phyloP scores from a whole-genome alignment of 2,797 vertebrate genomes.

The Poecilia gillii region DNA sequence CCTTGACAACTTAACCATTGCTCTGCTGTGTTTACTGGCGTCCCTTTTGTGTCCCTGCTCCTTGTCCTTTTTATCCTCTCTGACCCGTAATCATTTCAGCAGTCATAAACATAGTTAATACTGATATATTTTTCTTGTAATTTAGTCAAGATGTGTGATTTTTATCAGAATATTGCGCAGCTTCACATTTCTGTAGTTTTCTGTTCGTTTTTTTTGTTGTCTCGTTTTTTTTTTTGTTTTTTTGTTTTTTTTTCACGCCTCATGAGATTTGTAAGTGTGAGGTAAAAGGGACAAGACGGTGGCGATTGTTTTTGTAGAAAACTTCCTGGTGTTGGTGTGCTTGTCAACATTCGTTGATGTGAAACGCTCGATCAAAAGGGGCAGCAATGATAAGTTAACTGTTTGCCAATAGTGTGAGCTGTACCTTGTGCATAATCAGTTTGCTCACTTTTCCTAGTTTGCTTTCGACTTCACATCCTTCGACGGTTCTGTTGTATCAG shows the following conservation, averaged over 20 bases:
- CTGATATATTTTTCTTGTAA: conserved; percentile 48
- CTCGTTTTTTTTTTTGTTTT: neutral
- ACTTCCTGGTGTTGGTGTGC: conserved; percentile 74
- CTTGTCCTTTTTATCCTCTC: conserved; percentile 45
- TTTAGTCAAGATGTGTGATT: conserved; percentile 56
- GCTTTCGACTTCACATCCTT: conserved; percentile 75
- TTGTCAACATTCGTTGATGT: conserved; percentile 80
- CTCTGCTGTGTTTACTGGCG: conserved; percentile 75
- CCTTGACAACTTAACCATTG: conserved; percentile 78
- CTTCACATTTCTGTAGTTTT: conserved; percentile 61
- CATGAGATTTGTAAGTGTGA: conserved; percentile 77
- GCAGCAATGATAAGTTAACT: conserved; percentile 69
- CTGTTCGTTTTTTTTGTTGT: conserved; percentile 26
- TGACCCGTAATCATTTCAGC: conserved; percentile 34
- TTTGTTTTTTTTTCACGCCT: conserved; percentile 60
- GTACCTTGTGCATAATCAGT: conserved; percentile 72
- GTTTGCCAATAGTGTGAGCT: conserved; percentile 79
- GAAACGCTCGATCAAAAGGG: conserved; percentile 77
- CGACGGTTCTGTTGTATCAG: conserved; percentile 73
- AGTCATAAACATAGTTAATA: conserved; percentile 44
- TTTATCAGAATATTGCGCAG: conserved; percentile 66
- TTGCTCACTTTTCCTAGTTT: conserved; percentile 73
- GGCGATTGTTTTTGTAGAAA: conserved; percentile 67
- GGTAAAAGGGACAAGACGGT: conserved; percentile 72
- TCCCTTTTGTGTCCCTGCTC: conserved; percentile 63